Conservation (phyloP, 2,797 vertebrate species). For the Picus viridis region DNA sequence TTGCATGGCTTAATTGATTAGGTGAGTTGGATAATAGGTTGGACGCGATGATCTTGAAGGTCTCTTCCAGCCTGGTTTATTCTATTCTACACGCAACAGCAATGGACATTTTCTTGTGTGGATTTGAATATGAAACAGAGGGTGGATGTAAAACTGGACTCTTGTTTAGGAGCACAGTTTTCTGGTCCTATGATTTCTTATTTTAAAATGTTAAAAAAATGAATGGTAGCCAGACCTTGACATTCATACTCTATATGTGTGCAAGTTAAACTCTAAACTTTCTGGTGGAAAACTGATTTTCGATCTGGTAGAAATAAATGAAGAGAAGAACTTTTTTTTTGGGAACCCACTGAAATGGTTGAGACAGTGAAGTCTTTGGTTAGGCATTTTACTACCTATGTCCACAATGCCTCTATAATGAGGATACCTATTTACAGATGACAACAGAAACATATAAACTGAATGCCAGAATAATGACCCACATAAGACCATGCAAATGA, state of each 20-base stretch:
- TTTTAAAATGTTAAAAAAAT: neutral
- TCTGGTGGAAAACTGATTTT: neutral
- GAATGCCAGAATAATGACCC: neutral
- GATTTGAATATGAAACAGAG: neutral
- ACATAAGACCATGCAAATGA: neutral
- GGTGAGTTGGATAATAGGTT: no score
- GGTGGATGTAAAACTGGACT: neutral
- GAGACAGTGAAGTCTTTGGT: neutral
- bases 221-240: neutral
- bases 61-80: no score
- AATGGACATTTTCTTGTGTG: neutral
- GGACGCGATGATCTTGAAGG: no score
- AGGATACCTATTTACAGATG: neutral
- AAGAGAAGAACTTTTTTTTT: neutral
- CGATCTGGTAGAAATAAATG: neutral
- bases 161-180: neutral
- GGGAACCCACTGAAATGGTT: neutral
- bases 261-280: neutral
- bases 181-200: neutral
- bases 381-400: neutral
- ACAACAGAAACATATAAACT: neutral
- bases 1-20: no score
- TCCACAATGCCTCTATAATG: neutral
- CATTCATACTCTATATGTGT: neutral
- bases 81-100: neutral